Conservation (phyloP, 2,888 invertebrate genomes). For the Scaptomyza tumidula region DNA sequence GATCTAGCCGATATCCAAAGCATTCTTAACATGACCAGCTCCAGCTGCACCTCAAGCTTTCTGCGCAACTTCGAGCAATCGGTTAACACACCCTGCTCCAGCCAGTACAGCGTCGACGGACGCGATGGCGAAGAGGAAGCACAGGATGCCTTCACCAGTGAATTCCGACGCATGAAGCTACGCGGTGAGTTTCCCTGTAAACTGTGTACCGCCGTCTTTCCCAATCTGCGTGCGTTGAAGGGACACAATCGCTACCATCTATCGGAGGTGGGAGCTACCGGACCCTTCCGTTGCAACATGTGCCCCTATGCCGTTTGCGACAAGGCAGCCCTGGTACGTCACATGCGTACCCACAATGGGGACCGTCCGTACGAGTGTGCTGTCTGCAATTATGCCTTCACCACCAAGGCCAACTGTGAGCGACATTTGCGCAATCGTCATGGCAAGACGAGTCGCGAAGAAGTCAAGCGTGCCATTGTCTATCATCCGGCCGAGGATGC, state of each 20-base stretch:
- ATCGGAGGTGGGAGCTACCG: conserved; percentile 88
- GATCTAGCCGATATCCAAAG: conserved; percentile 95
- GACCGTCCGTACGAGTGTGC: conserved; percentile 97
- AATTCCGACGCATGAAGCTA: conserved; percentile 94
- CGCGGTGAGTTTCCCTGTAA: conserved; percentile 96
- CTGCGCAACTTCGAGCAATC: conserved; percentile 87
- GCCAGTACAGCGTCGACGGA: conserved; percentile 83
- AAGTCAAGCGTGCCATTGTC: conserved; percentile 94
- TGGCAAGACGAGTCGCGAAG: conserved; percentile 93
- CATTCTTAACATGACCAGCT: conserved; percentile 91
- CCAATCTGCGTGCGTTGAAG: conserved; percentile 94
- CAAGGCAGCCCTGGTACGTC: conserved; percentile 95
- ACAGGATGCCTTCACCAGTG: conserved; percentile 93
- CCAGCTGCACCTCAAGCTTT: conserved; percentile 86
- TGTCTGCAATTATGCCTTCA: conserved; percentile 98
- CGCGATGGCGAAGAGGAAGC: conserved; percentile 88
- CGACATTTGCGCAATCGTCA: conserved; percentile 96
- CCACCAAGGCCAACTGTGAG: conserved; percentile 98
- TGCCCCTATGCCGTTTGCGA: conserved; percentile 93
- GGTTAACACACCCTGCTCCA: conserved; percentile 83
- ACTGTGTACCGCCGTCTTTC: conserved; percentile 94
- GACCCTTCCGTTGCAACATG: conserved; percentile 96
- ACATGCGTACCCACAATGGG: conserved; percentile 97
- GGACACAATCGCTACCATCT: conserved; percentile 95
- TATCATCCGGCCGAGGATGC: conserved; percentile 95